These are phyloP conservation scores for Elmis aenea DNA, from an alignment of 2,888 invertebrate genomes.

Conservation along the genomic window DNA sequence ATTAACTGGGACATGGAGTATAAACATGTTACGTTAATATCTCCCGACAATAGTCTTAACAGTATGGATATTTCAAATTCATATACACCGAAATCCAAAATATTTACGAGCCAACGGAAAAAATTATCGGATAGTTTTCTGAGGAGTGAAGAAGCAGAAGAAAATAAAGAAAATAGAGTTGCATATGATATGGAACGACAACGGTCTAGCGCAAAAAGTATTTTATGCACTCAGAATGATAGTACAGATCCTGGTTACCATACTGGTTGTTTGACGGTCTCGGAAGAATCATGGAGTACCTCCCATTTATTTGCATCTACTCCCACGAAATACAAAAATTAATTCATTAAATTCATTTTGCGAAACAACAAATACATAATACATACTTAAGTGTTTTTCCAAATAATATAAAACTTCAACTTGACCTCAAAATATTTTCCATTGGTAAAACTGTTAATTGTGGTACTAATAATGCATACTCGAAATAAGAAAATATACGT, in stretches of 20 bases:
- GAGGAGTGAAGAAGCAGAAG: conserved; percentile 30
- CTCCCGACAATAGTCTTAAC: conserved; percentile 24
- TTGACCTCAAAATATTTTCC: too few relatives aligned
- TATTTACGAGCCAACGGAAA: conserved; percentile 41
- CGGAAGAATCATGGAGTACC: conserved; percentile 27
- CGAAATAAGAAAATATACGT: too few relatives aligned
- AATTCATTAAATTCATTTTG: too few relatives aligned
- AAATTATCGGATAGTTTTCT: conserved; percentile 44
- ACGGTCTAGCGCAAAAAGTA: conserved; percentile 15
- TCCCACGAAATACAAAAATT: conserved; percentile 34
- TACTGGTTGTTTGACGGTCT: conserved; percentile 30
- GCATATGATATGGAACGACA: conserved; percentile 6
- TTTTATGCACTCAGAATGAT: conserved; percentile 25
- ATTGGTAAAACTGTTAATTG: too few relatives aligned
- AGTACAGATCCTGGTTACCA: conserved; percentile 38
- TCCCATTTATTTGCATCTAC: conserved; percentile 39
- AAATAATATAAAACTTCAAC: too few relatives aligned
- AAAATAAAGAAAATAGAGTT: conserved; percentile 23
- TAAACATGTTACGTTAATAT: conserved; percentile 34
- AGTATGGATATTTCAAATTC: conserved; percentile 40
- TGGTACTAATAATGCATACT: too few relatives aligned
- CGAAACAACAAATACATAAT: too few relatives aligned
- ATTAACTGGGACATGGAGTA: conserved; percentile 45
- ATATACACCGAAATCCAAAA: conserved; percentile 40
- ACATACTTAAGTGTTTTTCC: too few relatives aligned